Conservation (phyloP, 2,888 invertebrate genomes). For the Ochropacha duplaris region DNA sequence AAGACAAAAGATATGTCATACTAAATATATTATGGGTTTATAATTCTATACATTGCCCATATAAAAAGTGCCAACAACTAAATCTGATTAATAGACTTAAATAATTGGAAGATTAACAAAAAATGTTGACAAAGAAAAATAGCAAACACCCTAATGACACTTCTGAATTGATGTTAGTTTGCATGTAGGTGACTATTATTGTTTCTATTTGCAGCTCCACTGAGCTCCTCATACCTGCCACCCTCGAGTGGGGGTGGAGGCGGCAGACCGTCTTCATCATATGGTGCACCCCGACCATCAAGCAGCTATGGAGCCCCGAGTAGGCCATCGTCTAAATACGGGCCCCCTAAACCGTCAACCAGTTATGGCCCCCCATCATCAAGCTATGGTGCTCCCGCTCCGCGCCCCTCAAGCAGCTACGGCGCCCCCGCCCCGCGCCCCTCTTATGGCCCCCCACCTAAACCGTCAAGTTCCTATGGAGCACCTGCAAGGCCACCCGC, state of each 20-base stretch:
- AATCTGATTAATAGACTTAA: no score
- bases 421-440: slow-evolving; percentile 57
- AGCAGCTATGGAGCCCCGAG: slow-evolving; percentile 36
- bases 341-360: slow-evolving; percentile 56
- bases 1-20: no score
- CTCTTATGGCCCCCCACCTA: slow-evolving; percentile 67
- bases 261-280: slow-evolving; percentile 64
- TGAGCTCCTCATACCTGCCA: slow-evolving; percentile 83
- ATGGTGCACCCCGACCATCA: slow-evolving; percentile 47
- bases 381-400: slow-evolving; percentile 42
- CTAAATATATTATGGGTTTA: no score
- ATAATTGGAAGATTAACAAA: no score
- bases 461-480: slow-evolving; percentile 78
- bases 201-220: slow-evolving; percentile 71
- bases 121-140: no score
- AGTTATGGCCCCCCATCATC: slow-evolving; percentile 60
- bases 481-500: slow-evolving; percentile 73
- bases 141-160: no score
- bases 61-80: no score
- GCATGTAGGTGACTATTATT: no score
- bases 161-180: no score
- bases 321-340: slow-evolving; percentile 33
- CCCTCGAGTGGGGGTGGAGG: slow-evolving; percentile 71
- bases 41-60: no score
- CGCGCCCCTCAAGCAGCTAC: slow-evolving; percentile 66